Conservation (phyloP, 2,797 vertebrate species). For the Chaenodraco wilsoni region DNA sequence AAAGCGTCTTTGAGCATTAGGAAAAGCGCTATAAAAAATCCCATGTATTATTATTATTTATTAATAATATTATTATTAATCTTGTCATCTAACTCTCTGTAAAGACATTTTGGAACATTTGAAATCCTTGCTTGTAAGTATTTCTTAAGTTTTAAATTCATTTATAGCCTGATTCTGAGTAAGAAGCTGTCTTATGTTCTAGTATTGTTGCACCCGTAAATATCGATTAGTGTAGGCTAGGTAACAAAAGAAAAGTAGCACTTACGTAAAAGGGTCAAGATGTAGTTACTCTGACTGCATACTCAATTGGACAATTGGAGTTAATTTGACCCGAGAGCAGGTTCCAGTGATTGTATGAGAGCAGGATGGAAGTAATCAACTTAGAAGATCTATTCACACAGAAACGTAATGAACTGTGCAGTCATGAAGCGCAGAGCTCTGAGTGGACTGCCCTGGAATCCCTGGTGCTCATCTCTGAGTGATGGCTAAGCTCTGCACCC, state of each 20-base stretch:
- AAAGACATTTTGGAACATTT: background rate
- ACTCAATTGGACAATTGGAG: background rate
- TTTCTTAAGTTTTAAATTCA: too few relatives aligned
- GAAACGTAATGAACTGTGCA: slow-evolving; percentile 41
- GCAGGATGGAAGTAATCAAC: slow-evolving; percentile 29
- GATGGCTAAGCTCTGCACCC: slow-evolving; percentile 30
- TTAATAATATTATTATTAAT: too few relatives aligned
- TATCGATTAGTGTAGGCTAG: too few relatives aligned
- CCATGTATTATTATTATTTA: too few relatives aligned
- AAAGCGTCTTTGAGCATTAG: too few relatives aligned
- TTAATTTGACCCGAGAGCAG: slow-evolving; percentile 20
- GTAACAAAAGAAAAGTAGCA: too few relatives aligned
- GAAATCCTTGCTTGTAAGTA: too few relatives aligned
- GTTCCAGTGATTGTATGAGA: slow-evolving; percentile 26
- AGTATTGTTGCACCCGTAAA: too few relatives aligned
- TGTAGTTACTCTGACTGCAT: slow-evolving; percentile 1
- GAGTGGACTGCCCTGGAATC: slow-evolving; percentile 49
- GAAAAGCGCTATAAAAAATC: too few relatives aligned
- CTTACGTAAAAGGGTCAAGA: background rate
- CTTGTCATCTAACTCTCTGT: background rate
- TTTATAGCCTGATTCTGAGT: too few relatives aligned
- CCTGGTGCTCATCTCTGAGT: slow-evolving; percentile 32
- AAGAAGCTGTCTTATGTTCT: too few relatives aligned
- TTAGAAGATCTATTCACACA: slow-evolving; percentile 39
- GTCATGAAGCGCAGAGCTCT: slow-evolving; percentile 30